These are phyloP conservation scores for Bubo blakistoni DNA, from an alignment of 2,113 vertebrate species.

Conservation along the genomic window DNA sequence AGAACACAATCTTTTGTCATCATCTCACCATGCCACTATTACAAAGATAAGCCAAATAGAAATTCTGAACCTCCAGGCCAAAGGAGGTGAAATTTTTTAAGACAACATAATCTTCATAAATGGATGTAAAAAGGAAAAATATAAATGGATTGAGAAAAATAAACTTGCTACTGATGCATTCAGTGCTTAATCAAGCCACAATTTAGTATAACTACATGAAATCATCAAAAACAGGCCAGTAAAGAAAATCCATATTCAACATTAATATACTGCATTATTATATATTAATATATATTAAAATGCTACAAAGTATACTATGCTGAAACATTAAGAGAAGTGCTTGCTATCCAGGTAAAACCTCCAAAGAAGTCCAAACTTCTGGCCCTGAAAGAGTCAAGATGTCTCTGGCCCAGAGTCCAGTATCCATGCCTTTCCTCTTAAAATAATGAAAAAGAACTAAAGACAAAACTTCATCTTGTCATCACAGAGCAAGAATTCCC, in stretches of 20 bases:
- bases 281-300: not conserved
- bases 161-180: not conserved
- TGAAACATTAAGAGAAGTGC: not conserved
- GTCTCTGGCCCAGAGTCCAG: not conserved
- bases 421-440: not conserved
- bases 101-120: not conserved
- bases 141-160: not conserved
- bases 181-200: not conserved
- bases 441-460: not conserved
- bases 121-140: not conserved
- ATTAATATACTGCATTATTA: not conserved
- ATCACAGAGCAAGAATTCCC: not conserved
- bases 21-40: not conserved
- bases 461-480: not conserved
- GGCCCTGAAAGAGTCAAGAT: not conserved
- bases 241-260: not conserved
- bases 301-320: not conserved
- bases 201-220: not conserved
- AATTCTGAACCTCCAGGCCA: not conserved
- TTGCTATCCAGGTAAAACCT: not conserved
- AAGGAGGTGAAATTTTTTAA: not conserved
- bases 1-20: not conserved
- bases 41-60: not conserved
- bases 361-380: not conserved
- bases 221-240: not conserved